These are phyloP conservation scores for Eristalinus aeneus DNA, from an alignment of 2,888 invertebrate genomes.

Conservation along the genomic window DNA sequence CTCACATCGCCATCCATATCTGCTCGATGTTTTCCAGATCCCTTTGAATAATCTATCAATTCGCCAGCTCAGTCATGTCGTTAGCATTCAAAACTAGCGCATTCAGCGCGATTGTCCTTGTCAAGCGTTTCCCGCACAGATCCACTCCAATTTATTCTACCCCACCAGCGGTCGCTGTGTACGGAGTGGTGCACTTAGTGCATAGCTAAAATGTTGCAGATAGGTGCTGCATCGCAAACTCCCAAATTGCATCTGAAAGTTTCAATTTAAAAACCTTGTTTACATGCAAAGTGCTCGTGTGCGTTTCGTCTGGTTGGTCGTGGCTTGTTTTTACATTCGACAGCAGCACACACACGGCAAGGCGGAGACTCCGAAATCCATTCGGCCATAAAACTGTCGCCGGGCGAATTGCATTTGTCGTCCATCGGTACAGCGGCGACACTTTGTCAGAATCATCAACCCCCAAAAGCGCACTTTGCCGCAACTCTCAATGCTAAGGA, in stretches of 20 bases:
- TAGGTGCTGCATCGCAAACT: conserved; percentile 56
- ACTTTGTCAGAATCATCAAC: conserved; percentile 67
- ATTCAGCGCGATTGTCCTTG: conserved; percentile 63
- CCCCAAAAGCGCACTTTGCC: not conserved
- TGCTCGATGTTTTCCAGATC: not conserved
- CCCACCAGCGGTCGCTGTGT: not conserved
- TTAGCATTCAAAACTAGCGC: conserved; percentile 25
- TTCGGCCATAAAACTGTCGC: conserved; percentile 71
- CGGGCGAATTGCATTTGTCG: conserved; percentile 69
- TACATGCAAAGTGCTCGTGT: conserved; percentile 66
- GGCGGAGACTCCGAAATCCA: conserved; percentile 52
- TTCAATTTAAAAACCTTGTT: conserved; percentile 71
- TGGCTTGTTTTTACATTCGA: conserved; percentile 2
- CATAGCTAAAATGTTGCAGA: conserved; percentile 6
- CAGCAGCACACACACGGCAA: not conserved
- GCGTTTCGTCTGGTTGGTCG: not conserved
- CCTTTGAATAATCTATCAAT: conserved; percentile 53
- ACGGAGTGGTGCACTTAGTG: conserved; percentile 21
- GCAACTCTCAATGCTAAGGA: conserved; percentile 8
- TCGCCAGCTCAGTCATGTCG: conserved; percentile 25
- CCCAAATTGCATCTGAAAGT: conserved; percentile 65
- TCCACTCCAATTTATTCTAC: conserved; percentile 46
- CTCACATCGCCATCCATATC: not conserved
- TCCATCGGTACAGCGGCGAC: conserved; percentile 48
- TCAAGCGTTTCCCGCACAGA: conserved; percentile 26